A percentile compares a stretch with the other conserved stretches of the same genome.
These are phyloP conservation scores for Callipepla squamata DNA, from an alignment of 2,113 vertebrate genomes.

Conservation along the genomic window DNA sequence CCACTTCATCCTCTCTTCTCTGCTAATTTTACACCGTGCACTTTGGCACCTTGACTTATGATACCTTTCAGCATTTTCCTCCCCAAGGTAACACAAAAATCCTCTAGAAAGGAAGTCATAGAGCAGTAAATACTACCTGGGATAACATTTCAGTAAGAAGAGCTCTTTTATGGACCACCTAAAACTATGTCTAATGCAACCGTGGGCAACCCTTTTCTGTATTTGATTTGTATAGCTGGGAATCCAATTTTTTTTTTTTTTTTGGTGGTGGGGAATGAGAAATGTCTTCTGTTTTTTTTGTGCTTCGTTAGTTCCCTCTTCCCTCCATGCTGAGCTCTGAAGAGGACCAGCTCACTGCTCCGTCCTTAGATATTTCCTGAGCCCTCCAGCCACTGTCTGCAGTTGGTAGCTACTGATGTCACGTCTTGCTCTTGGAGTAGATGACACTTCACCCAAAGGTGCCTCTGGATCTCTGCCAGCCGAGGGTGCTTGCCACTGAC, in stretches of 20 bases:
- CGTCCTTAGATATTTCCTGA: neutral
- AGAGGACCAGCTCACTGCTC: neutral
- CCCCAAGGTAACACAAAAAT: conserved; percentile 64
- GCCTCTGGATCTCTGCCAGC: neutral
- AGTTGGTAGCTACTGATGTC: neutral
- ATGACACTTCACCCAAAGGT: neutral
- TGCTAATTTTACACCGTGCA: conserved; percentile 29
- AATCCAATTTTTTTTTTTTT: neutral
- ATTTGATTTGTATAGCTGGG: conserved; percentile 21
- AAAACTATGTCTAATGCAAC: conserved; percentile 36
- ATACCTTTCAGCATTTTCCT: conserved; percentile 57
- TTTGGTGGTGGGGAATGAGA: neutral
- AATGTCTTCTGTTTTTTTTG: neutral
- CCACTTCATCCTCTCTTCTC: conserved; percentile 19
- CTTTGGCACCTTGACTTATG: conserved; percentile 63
- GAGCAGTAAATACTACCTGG: conserved; percentile 59
- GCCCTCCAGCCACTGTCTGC: neutral
- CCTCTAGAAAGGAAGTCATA: conserved; percentile 52
- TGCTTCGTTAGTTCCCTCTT: neutral
- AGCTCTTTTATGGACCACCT: conserved; percentile 62
- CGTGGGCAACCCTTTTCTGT: neutral
- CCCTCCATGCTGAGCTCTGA: neutral
- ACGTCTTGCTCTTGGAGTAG: neutral
- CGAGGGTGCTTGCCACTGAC: neutral
- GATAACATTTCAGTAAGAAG: conserved; percentile 61